A percentile compares a stretch with the other conserved stretches of the same genome.
These are phyloP conservation scores for Panagrolaimus sp. DNA, from an alignment of 1,140 invertebrate genomes.

Conservation along the genomic window DNA sequence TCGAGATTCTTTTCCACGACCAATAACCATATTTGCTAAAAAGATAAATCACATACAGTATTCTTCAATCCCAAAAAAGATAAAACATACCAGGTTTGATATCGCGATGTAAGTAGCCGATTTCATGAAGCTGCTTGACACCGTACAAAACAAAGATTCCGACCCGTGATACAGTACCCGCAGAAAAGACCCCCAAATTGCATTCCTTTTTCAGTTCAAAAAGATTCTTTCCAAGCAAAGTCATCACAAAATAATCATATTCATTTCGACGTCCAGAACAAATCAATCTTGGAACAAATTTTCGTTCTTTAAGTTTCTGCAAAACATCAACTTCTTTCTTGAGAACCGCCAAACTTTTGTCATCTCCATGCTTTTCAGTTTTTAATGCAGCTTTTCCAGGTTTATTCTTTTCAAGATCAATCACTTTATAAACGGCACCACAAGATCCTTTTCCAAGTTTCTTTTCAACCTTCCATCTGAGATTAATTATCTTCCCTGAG, in stretches of 20 bases:
- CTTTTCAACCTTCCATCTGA: background rate
- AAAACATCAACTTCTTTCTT: conserved; percentile 26
- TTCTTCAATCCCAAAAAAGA: conserved; percentile 1
- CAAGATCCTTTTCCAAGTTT: background rate
- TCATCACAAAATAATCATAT: conserved; percentile 27
- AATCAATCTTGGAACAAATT: conserved; percentile 19
- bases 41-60: background rate
- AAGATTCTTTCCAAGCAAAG: conserved; percentile 22
- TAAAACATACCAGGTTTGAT: conserved; percentile 21
- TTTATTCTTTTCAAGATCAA: background rate
- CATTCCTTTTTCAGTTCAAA: conserved; percentile 23
- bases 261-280: background rate
- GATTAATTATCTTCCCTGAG: background rate
- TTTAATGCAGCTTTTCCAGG: conserved; percentile 3
- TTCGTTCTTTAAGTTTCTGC: conserved; percentile 19
- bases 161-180: conserved; percentile 18
- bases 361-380: background rate
- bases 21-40: conserved; percentile 13
- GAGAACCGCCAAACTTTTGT: background rate
- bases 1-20: conserved; percentile 5
- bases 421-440: conserved; percentile 2
- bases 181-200: conserved; percentile 10
- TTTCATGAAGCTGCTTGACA: conserved; percentile 27
- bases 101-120: conserved; percentile 27
- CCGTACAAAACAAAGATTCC: conserved; percentile 22